A percentile compares a stretch with the other conserved stretches of the same genome.
Evolutionary conservation across 2,888 invertebrate genomes (phyloP).

Genomic region (Platerodrilus igneus): DNA sequence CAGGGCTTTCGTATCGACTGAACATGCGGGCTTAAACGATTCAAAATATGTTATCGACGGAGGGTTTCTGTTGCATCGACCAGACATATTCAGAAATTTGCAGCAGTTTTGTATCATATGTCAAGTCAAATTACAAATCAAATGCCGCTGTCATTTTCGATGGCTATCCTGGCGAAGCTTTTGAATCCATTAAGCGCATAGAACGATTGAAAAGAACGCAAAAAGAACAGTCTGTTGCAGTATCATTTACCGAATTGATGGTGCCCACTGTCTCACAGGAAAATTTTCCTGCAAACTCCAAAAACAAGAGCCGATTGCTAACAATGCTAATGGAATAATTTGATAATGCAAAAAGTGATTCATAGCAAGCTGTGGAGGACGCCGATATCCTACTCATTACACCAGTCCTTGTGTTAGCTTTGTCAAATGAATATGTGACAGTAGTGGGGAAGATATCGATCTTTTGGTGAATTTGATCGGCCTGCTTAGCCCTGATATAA

Average conservation of each 20-base stretch:
- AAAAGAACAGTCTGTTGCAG: constrained; percentile 7
- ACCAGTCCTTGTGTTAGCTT: no score
- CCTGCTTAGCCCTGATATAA: no score
- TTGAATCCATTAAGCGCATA: constrained; percentile 5
- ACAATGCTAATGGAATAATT: constrained; percentile 5
- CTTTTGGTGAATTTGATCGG: no score
- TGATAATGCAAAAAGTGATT: constrained; percentile 6
- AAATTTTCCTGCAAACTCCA: constrained; percentile 7
- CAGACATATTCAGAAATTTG: constrained; percentile 8
- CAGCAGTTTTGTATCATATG: constrained; percentile 11
- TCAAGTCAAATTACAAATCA: constrained; percentile 8
- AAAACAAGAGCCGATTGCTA: constrained; percentile 8
- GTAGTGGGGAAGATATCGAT: no score
- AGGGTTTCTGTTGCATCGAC: constrained; percentile 4
- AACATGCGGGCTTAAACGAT: constrained; percentile 4
- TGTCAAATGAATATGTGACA: no score
- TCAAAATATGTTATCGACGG: constrained; percentile 5
- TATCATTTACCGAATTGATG: constrained; percentile 7
- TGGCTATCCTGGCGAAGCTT: constrained; percentile 8
- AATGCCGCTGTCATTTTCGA: constrained; percentile 6
- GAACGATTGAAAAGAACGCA: constrained; percentile 9
- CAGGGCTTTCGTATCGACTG: constrained; percentile 2
- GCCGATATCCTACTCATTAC: constrained; percentile 6
- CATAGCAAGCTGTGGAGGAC: constrained; percentile 10
- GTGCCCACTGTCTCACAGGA: constrained; percentile 10